phyloP scores from a whole-genome alignment of 1,140 invertebrate species.

The Heliconius nattereri region DNA sequence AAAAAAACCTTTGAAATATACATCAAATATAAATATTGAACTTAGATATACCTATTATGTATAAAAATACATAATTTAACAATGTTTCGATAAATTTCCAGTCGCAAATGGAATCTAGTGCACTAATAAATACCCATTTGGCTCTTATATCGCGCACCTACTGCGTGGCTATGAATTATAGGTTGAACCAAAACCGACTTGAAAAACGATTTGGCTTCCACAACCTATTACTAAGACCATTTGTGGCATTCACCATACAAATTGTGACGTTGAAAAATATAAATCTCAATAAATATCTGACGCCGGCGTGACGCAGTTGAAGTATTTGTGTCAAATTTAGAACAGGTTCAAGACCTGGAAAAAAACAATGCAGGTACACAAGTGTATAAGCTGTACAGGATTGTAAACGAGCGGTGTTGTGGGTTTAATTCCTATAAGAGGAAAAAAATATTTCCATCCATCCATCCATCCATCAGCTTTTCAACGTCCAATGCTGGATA shows the following conservation, averaged over 20 bases:
- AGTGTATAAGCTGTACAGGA: too few species aligned
- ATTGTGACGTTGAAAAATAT: slow-evolving; percentile 9
- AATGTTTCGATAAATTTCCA: slow-evolving; percentile 7
- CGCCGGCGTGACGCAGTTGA: neutral
- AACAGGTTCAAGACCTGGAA: too few species aligned
- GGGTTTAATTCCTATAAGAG: too few species aligned
- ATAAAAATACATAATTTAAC: neutral
- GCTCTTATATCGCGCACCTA: slow-evolving; percentile 15
- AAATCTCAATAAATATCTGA: neutral
- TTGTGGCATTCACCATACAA: neutral
- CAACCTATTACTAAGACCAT: slow-evolving; percentile 9
- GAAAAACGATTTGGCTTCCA: slow-evolving; percentile 14
- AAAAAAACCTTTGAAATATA: too few species aligned
- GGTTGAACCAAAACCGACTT: neutral
- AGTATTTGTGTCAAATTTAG: neutral
- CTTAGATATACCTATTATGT: neutral
- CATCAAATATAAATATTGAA: neutral
- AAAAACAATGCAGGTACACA: too few species aligned
- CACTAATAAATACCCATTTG: slow-evolving; percentile 9
- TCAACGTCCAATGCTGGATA: too few species aligned
- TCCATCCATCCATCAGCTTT: too few species aligned
- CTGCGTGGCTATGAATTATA: slow-evolving; percentile 14
- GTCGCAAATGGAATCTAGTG: slow-evolving; percentile 8
- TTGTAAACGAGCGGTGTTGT: too few species aligned
- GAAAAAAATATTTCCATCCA: too few species aligned